These are phyloP conservation scores for Spilarctia lutea DNA, from an alignment of 2,888 invertebrate genomes.

Conservation along the genomic window DNA sequence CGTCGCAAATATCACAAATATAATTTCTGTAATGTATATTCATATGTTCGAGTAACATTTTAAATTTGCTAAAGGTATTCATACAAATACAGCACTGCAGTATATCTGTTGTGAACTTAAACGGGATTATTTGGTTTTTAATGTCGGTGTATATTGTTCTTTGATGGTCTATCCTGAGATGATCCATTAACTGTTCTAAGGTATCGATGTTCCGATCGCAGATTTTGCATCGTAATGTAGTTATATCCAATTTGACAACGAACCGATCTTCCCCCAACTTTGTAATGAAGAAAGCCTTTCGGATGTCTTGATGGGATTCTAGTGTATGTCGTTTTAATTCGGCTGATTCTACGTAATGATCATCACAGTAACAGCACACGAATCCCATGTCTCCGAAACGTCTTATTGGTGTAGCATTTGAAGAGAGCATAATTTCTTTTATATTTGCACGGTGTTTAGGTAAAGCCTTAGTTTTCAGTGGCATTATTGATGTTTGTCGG, in stretches of 20 bases:
- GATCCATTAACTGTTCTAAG: conserved; percentile 53
- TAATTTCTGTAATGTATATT: conserved; percentile 71
- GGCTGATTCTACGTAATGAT: conserved; percentile 55
- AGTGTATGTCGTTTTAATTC: conserved; percentile 63
- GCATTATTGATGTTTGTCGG: background rate
- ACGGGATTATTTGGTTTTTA: conserved; percentile 64
- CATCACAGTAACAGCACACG: conserved; percentile 61
- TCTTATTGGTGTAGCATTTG: conserved; percentile 67
- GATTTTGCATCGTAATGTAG: conserved; percentile 57
- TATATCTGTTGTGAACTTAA: conserved; percentile 51
- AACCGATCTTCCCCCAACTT: conserved; percentile 36
- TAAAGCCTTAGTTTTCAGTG: conserved; percentile 11
- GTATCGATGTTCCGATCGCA: conserved; percentile 47
- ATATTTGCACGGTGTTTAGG: conserved; percentile 23
- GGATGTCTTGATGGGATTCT: conserved; percentile 29
- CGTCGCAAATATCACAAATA: conserved; percentile 79
- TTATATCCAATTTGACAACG: conserved; percentile 66
- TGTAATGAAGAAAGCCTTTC: conserved; percentile 35
- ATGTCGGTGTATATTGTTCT: conserved; percentile 53
- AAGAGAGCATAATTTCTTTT: conserved; percentile 27
- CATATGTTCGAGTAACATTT: conserved; percentile 63
- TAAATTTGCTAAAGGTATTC: conserved; percentile 57
- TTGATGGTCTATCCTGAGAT: conserved; percentile 55
- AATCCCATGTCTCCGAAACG: conserved; percentile 58
- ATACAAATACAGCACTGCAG: conserved; percentile 51